Conservation (phyloP, 2,113 vertebrate species). For the Bombycilla garrulus region DNA sequence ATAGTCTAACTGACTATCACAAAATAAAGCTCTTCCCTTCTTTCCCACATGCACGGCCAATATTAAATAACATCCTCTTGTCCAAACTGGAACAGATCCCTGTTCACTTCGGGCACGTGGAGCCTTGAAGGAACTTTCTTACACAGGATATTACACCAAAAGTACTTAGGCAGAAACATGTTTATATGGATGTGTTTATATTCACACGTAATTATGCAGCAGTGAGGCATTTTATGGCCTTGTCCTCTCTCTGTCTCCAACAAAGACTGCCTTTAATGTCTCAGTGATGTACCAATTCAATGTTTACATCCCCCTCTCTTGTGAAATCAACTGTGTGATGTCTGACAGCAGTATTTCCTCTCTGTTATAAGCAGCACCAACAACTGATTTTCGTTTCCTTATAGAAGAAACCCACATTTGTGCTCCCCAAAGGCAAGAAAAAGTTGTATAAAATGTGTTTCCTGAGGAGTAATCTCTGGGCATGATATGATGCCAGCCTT, state of each 20-base stretch:
- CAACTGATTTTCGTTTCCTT: slow-evolving; percentile 8
- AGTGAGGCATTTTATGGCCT: background rate
- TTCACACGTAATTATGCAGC: background rate
- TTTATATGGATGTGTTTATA: background rate
- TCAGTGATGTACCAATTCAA: background rate
- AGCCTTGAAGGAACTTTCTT: background rate
- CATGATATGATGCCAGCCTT: background rate
- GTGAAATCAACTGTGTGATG: background rate
- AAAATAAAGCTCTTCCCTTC: background rate
- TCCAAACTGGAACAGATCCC: background rate
- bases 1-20: background rate
- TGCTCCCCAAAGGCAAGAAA: background rate
- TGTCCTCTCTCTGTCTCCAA: background rate
- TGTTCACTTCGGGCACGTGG: background rate
- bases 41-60: background rate
- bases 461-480: background rate
- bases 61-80: background rate
- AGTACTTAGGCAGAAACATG: background rate
- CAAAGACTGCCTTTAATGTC: background rate
- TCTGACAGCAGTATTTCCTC: slow-evolving; percentile 19
- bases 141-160: background rate
- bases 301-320: background rate
- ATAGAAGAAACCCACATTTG: background rate
- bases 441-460: background rate
- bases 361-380: background rate